These are phyloP conservation scores for Kryphioiulus occultus DNA, from an alignment of 2,888 invertebrate species.

Conservation along the genomic window DNA sequence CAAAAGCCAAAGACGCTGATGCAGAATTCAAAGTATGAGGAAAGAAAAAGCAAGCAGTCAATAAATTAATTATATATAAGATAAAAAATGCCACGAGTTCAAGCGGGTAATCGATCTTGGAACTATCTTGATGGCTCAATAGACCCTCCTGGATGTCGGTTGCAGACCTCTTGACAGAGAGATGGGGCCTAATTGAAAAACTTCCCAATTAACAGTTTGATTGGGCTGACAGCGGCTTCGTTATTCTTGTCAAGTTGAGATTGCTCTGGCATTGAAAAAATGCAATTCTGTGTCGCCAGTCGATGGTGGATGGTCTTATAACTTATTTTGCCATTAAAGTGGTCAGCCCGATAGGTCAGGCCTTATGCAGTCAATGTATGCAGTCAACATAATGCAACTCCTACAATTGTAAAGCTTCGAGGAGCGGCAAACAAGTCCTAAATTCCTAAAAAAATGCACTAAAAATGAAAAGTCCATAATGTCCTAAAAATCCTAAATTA, in stretches of 20 bases:
- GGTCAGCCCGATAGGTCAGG: too few relatives aligned
- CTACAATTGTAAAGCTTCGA: too few relatives aligned
- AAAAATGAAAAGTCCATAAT: too few relatives aligned
- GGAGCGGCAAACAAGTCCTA: too few relatives aligned
- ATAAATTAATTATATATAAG: slow-evolving; percentile 26
- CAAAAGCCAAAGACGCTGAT: not conserved
- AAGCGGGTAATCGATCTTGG: slow-evolving; percentile 19
- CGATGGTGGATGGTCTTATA: not conserved
- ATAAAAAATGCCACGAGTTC: not conserved
- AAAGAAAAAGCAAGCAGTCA: not conserved
- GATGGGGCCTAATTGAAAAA: not conserved
- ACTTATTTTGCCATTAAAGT: not conserved
- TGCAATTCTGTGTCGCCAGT: not conserved
- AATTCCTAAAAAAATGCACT: too few relatives aligned
- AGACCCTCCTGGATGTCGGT: not conserved
- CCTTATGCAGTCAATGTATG: too few relatives aligned
- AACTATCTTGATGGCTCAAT: slow-evolving; percentile 3
- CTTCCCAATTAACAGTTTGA: not conserved
- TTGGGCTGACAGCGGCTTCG: not conserved
- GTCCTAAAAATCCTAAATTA: too few relatives aligned
- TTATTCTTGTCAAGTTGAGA: not conserved
- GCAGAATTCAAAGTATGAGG: not conserved
- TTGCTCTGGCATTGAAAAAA: not conserved
- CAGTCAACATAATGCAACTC: too few relatives aligned
- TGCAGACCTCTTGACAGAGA: not conserved